A percentile compares a stretch with the other conserved stretches of the same genome.
Conservation (phyloP, 2,113 vertebrate species). For the Passer montanus region DNA sequence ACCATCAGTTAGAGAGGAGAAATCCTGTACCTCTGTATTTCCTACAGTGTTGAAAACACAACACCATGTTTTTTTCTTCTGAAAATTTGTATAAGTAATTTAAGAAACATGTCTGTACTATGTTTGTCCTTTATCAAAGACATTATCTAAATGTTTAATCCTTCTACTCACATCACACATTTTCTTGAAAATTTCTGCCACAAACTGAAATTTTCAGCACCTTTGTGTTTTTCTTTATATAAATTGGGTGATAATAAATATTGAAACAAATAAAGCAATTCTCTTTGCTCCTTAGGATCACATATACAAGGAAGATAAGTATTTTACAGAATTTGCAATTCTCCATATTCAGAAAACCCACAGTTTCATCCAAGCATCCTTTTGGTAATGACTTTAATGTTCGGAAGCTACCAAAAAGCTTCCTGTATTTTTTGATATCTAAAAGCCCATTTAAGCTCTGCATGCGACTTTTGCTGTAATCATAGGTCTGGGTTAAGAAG, state of each 20-base stretch:
- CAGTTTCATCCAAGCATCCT: background rate
- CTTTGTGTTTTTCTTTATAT: background rate
- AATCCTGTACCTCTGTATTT: background rate
- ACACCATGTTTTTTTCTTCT: background rate
- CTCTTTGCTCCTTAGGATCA: background rate
- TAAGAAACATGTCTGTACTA: background rate
- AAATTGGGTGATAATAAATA: background rate
- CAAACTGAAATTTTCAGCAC: background rate
- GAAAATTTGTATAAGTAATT: background rate
- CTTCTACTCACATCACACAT: background rate
- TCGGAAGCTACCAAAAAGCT: background rate
- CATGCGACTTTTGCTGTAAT: background rate
- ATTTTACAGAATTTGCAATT: background rate
- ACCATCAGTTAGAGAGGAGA: background rate
- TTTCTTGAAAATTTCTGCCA: background rate
- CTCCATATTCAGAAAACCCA: background rate
- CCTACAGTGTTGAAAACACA: background rate
- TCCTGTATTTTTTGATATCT: background rate
- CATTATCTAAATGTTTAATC: background rate
- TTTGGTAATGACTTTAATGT: background rate
- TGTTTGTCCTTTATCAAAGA: background rate
- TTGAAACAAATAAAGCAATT: background rate
- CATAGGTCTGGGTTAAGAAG: background rate
- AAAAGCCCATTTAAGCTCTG: background rate
- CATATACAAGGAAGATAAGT: background rate